Conservation (phyloP, 2,888 invertebrate species). For the Nephrotoma flavescens region DNA sequence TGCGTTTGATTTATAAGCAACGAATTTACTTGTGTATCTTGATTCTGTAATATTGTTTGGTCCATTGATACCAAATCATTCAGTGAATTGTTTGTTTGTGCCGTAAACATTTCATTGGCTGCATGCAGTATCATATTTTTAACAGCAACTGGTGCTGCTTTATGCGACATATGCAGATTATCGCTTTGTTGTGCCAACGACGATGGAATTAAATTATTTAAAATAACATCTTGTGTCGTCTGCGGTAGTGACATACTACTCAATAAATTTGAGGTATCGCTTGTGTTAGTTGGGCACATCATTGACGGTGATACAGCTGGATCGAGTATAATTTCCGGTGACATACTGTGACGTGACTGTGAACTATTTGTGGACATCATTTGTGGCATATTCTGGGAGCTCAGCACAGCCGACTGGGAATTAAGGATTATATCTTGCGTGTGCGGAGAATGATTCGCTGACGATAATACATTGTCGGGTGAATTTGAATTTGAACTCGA, state of each 20-base stretch:
- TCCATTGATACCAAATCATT: slow-evolving; percentile 17
- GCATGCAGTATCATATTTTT: slow-evolving; percentile 65
- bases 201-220: slow-evolving; percentile 2
- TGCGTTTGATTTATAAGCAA: slow-evolving; percentile 11
- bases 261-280: slow-evolving; percentile 16
- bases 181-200: slow-evolving; percentile 9
- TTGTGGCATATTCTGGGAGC: slow-evolving; percentile 17
- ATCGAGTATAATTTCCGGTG: slow-evolving; percentile 45
- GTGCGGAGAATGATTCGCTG: slow-evolving; percentile 27
- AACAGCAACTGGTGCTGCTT: slow-evolving; percentile 39
- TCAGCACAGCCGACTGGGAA: slow-evolving; percentile 26
- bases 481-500: slow-evolving; percentile 26
- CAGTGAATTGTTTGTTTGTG: slow-evolving; percentile 32
- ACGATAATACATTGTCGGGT: slow-evolving; percentile 26
- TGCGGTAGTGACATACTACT: slow-evolving; percentile 25
- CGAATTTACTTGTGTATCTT: slow-evolving; percentile 13
- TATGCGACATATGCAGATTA: slow-evolving; percentile 8
- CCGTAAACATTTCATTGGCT: slow-evolving; percentile 53
- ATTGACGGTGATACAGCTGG: slow-evolving; percentile 44
- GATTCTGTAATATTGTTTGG: slow-evolving; percentile 6
- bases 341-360: slow-evolving; percentile 25
- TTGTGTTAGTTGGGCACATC: slow-evolving; percentile 33
- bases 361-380: background rate
- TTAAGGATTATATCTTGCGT: slow-evolving; percentile 31
- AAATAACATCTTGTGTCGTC: slow-evolving; percentile 23